phyloP scores from a whole-genome alignment of 2,888 invertebrate genomes.

The Siphonodentalium dalli region DNA sequence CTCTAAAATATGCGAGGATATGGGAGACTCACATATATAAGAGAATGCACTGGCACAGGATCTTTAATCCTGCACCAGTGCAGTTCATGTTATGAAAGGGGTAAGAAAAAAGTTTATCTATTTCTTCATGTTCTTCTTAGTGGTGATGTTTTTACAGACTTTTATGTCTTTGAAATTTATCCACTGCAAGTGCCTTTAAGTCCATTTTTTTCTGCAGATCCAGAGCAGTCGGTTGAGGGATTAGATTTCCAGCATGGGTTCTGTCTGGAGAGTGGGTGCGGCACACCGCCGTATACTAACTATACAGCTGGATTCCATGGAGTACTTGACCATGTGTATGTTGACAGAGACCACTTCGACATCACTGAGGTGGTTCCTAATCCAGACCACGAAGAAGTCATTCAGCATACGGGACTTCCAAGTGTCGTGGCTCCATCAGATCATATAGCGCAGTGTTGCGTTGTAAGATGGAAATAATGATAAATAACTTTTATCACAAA shows the following conservation, averaged over 20 bases:
- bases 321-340: slow-evolving; percentile 92
- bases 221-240: slow-evolving; percentile 21
- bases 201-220: slow-evolving; percentile 20
- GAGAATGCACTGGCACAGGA: no score
- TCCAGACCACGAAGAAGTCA: slow-evolving; percentile 80
- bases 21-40: no score
- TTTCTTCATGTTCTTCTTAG: no score
- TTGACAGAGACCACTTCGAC: slow-evolving; percentile 69
- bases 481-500: no score
- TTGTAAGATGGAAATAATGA: slow-evolving; percentile 49
- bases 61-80: no score
- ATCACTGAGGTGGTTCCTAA: slow-evolving; percentile 77
- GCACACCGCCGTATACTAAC: slow-evolving; percentile 84
- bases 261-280: slow-evolving; percentile 79
- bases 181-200: no score
- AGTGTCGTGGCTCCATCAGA: slow-evolving; percentile 92
- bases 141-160: no score
- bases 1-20: no score
- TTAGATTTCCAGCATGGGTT: slow-evolving; percentile 70
- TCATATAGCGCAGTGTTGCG: slow-evolving; percentile 81
- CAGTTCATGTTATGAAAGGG: no score
- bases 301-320: slow-evolving; percentile 82
- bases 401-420: slow-evolving; percentile 80
- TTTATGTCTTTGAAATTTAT: no score
- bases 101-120: no score